Evolutionary conservation across 1,140 invertebrate species (phyloP).

Genomic region (Drosophila hydei): DNA sequence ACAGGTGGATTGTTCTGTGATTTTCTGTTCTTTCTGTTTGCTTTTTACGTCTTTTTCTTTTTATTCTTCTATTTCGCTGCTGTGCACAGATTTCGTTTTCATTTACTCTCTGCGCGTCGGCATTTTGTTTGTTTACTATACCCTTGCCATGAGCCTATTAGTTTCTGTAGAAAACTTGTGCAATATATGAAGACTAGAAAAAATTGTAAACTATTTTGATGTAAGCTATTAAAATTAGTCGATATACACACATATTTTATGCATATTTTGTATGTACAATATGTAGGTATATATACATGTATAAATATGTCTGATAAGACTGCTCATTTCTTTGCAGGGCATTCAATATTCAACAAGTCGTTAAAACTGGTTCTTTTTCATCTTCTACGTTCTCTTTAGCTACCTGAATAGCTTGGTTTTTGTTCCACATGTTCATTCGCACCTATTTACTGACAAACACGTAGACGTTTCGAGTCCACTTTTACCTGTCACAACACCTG

Average conservation of each 20-base stretch:
- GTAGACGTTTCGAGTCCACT: background rate
- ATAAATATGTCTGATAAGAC: background rate
- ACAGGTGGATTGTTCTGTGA: slow-evolving; percentile 53
- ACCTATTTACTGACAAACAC: slow-evolving; percentile 3
- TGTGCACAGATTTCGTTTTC: slow-evolving; percentile 39
- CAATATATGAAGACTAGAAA: no score
- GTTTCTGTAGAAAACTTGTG: no score
- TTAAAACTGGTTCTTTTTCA: background rate
- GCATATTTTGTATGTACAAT: no score
- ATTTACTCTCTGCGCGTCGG: slow-evolving; percentile 27
- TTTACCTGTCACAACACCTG: background rate
- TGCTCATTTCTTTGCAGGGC: background rate
- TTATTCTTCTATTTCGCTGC: slow-evolving; percentile 6
- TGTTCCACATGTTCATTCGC: background rate
- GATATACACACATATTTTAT: no score
- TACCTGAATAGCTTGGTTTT: slow-evolving; percentile 27
- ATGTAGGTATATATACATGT: no score
- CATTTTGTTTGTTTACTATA: slow-evolving; percentile 22
- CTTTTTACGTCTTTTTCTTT: slow-evolving; percentile 23
- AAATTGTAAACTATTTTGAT: no score
- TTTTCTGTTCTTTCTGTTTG: background rate
- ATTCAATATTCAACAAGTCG: background rate
- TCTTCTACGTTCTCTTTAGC: background rate
- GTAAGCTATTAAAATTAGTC: no score
- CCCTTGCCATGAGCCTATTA: background rate